These are phyloP conservation scores for Lepidocyrtinus sp. DNA, from an alignment of 2,888 invertebrate genomes.

Conservation along the genomic window DNA sequence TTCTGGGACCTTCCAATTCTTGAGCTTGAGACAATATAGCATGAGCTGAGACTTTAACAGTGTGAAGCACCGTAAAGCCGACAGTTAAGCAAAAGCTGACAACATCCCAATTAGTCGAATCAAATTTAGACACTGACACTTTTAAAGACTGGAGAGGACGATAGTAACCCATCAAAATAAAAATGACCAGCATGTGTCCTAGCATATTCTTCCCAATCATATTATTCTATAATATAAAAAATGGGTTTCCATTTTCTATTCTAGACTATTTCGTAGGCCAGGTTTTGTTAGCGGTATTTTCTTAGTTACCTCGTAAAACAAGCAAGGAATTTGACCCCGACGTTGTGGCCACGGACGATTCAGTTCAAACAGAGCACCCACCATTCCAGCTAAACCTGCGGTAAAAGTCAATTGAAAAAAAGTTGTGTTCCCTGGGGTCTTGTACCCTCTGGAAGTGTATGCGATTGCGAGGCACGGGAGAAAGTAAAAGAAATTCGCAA, in stretches of 20 bases:
- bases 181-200: slow-evolving; percentile 23
- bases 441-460: slow-evolving; percentile 25
- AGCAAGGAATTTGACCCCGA: slow-evolving; percentile 32
- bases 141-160: slow-evolving; percentile 19
- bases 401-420: slow-evolving; percentile 43
- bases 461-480: slow-evolving; percentile 40
- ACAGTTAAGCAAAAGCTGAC: slow-evolving; percentile 25
- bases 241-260: background rate
- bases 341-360: slow-evolving; percentile 46
- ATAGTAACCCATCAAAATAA: slow-evolving; percentile 34
- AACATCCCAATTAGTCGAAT: slow-evolving; percentile 42
- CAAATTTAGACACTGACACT: slow-evolving; percentile 21
- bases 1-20: background rate
- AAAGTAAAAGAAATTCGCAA: slow-evolving; percentile 41
- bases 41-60: slow-evolving; percentile 37
- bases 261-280: background rate
- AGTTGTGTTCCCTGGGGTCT: slow-evolving; percentile 14
- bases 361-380: slow-evolving; percentile 45
- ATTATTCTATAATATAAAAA: slow-evolving; percentile 36
- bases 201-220: slow-evolving; percentile 38
- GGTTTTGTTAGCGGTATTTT: background rate
- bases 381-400: slow-evolving; percentile 40
- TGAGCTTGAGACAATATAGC: slow-evolving; percentile 33
- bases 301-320: slow-evolving; percentile 40
- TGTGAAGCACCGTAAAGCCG: slow-evolving; percentile 39